These are phyloP conservation scores for Pseudochirops corinnae DNA, from an alignment of 2,797 vertebrate genomes.

Conservation along the genomic window DNA sequence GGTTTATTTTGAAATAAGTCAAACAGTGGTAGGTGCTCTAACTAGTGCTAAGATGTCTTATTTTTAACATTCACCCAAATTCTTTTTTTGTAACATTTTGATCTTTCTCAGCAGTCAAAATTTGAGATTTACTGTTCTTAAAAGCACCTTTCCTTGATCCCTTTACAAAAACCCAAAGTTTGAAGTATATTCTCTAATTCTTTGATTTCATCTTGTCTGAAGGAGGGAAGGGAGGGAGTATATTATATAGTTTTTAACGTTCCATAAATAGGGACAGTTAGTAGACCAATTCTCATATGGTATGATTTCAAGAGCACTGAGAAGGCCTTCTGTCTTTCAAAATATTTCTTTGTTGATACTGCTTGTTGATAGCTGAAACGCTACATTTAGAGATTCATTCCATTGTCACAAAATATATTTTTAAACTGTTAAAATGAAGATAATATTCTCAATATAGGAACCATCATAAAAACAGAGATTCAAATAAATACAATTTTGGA, in stretches of 20 bases:
- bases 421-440: neutral
- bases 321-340: neutral
- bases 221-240: neutral
- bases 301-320: neutral
- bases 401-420: neutral
- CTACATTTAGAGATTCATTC: neutral
- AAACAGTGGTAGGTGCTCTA: neutral
- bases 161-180: neutral
- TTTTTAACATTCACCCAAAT: neutral
- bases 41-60: neutral
- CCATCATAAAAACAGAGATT: neutral
- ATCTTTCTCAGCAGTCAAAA: neutral
- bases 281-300: neutral
- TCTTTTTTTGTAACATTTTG: neutral
- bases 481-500: neutral
- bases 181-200: neutral
- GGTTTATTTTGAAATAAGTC: neutral
- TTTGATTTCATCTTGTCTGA: neutral
- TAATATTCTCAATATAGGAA: neutral
- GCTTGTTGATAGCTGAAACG: neutral
- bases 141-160: neutral
- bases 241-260: neutral
- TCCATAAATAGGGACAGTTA: neutral
- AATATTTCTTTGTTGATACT: neutral
- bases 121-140: neutral